Base-by-base conservation (phyloP, 2,888 invertebrate genomes). In the Hydroisotoma schaefferi region DNA sequence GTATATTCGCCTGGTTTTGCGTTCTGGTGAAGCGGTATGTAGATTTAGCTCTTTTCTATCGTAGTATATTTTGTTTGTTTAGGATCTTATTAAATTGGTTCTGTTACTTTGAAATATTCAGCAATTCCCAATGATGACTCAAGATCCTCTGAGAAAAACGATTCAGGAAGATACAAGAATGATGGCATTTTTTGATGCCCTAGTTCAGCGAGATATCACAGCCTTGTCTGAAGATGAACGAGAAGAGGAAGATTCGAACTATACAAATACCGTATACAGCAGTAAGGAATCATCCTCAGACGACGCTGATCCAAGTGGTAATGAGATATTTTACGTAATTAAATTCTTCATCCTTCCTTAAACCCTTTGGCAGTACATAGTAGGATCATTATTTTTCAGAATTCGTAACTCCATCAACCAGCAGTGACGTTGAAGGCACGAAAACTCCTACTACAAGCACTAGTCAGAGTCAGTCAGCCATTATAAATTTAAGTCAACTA, bases 151-250 rank as follows among this genome's bases (percentile, higher is more conserved):
- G 40, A 87, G 89, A 69, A 88, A 90, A 73, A 92, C 90, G 8
- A 90, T 87, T 0, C 83, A 85, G 55, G 94, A 95, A 77, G 94
- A 95, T 78, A 87, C 90, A 0, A 83, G 91, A 55, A 95, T 95
- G 94, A 88, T 95, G 87, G 94, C 94, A 28, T 94, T 94, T 80
- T 95, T 95, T 75, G 94, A 95, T 79, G 72, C 72, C 89, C 91
- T 12, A 79, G 90, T 95, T 27, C 93, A 94, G 76, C 84, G 92
- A 43, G 94, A 94, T 76, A 84, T 93, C 64, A 92, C 92, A 78
- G 86, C 85, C 2, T 89, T 76, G 73, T 76, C 75, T 18, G 75
- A 76, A n/a, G 76, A 77, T 23, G 73, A 74, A 8, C 61, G 63
- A 49, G 61, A 67, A 23, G 59, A 49, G 12, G 8, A 33, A 8